phyloP scores from a whole-genome alignment of 2,113 vertebrate species.

The Semnornis frantzii region DNA sequence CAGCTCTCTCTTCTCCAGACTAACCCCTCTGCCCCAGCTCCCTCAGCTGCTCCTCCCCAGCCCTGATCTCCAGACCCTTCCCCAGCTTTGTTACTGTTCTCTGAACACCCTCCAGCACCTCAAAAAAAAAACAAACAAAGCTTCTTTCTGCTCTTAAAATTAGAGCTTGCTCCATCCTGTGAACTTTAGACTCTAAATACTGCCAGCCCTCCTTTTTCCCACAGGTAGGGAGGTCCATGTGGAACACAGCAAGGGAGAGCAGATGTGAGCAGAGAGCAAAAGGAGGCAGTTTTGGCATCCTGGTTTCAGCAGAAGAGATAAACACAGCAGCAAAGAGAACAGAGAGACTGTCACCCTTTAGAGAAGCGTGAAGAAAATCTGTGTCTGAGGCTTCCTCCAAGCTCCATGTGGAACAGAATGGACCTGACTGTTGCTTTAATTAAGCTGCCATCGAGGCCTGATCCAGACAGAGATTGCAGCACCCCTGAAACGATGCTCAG shows the following conservation, averaged over 20 bases:
- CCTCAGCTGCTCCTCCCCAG: too few relatives aligned
- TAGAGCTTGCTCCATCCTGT: not conserved
- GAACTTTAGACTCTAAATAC: not conserved
- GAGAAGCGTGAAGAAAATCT: not conserved
- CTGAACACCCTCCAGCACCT: too few relatives aligned
- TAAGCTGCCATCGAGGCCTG: slow-evolving; percentile 11
- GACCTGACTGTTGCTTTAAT: slow-evolving; percentile 25
- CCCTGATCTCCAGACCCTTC: too few relatives aligned
- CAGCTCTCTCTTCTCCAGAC: too few relatives aligned
- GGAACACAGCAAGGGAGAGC: not conserved
- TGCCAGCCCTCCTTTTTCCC: not conserved
- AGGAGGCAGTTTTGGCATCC: not conserved
- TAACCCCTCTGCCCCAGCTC: too few relatives aligned
- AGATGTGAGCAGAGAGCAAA: not conserved
- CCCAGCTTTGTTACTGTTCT: too few relatives aligned
- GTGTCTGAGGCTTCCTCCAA: not conserved
- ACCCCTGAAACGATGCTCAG: not conserved
- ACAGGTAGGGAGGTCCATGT: not conserved
- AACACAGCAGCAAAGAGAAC: not conserved
- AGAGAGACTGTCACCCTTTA: not conserved
- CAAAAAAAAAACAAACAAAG: too few relatives aligned
- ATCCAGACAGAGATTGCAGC: not conserved
- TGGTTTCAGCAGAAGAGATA: not conserved
- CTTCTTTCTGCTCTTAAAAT: not conserved
- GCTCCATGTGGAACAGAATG: not conserved